phyloP scores from a whole-genome alignment of 1,140 invertebrate genomes.

The Lamellibrachia luymesi region DNA sequence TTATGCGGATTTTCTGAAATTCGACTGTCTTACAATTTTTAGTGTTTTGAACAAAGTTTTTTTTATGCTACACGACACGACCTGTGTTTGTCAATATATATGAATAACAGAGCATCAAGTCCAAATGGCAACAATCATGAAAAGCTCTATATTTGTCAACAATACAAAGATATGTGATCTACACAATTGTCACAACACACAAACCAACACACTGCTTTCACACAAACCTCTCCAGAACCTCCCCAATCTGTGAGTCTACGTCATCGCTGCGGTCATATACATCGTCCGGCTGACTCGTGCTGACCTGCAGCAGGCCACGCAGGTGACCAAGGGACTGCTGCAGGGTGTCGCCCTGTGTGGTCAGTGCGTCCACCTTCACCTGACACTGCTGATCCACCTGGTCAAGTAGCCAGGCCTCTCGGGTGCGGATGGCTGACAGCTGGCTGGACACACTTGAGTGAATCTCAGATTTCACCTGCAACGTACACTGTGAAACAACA shows the following conservation, averaged over 20 bases:
- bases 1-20: no score
- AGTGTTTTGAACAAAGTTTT: no score
- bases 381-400: not conserved
- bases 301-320: not conserved
- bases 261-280: not conserved
- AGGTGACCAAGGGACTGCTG: not conserved
- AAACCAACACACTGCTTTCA: no score
- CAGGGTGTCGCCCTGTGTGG: not conserved
- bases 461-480: not conserved
- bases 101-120: no score
- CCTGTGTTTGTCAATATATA: no score
- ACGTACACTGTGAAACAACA: not conserved
- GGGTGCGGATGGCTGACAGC: not conserved
- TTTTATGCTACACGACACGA: no score
- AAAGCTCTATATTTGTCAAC: no score
- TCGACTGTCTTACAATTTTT: no score
- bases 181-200: no score
- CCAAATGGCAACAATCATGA: no score
- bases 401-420: not conserved
- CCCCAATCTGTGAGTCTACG: not conserved
- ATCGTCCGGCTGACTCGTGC: not conserved
- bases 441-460: not conserved
- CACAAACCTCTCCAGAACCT: not conserved
- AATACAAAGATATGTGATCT: no score
- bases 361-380: not conserved